These are phyloP conservation scores for Uloborus plumipes DNA, from an alignment of 2,888 invertebrate genomes.

Conservation along the genomic window DNA sequence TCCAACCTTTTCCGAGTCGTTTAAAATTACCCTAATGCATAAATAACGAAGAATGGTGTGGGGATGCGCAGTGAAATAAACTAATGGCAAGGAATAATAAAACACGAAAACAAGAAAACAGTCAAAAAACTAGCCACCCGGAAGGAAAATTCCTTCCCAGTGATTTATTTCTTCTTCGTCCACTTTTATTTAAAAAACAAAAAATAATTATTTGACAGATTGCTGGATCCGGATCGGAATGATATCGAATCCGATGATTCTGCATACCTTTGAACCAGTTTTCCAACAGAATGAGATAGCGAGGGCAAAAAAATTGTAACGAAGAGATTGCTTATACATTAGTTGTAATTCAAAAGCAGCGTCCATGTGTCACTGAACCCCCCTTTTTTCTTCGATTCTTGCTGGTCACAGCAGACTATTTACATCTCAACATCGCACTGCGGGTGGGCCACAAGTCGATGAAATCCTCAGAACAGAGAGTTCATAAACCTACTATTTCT, in stretches of 20 bases:
- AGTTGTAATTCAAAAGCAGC: slow-evolving; percentile 42
- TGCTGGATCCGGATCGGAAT: slow-evolving; percentile 9
- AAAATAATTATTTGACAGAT: background rate
- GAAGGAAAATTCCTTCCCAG: too few relatives aligned
- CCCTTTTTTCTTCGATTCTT: slow-evolving; percentile 8
- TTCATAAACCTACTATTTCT: too few relatives aligned
- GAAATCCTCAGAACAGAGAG: background rate
- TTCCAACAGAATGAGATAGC: background rate
- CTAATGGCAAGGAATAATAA: too few relatives aligned
- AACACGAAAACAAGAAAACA: too few relatives aligned
- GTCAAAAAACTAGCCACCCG: too few relatives aligned
- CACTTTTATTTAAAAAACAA: too few relatives aligned
- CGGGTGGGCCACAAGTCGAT: slow-evolving; percentile 20
- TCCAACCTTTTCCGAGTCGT: too few relatives aligned
- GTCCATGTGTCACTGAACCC: slow-evolving; percentile 44
- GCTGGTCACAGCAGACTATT: slow-evolving; percentile 16
- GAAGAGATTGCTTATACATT: slow-evolving; percentile 43
- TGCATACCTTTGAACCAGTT: slow-evolving; percentile 44
- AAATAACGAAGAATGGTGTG: too few relatives aligned
- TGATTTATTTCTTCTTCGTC: too few relatives aligned
- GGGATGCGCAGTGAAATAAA: too few relatives aligned
- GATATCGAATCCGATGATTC: slow-evolving; percentile 7
- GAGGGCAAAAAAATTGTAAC: background rate
- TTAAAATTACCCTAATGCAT: too few relatives aligned
- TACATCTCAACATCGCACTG: slow-evolving; percentile 5